Base-by-base conservation (phyloP, 2,797 vertebrate genomes). In the Scolopax rusticola region DNA sequence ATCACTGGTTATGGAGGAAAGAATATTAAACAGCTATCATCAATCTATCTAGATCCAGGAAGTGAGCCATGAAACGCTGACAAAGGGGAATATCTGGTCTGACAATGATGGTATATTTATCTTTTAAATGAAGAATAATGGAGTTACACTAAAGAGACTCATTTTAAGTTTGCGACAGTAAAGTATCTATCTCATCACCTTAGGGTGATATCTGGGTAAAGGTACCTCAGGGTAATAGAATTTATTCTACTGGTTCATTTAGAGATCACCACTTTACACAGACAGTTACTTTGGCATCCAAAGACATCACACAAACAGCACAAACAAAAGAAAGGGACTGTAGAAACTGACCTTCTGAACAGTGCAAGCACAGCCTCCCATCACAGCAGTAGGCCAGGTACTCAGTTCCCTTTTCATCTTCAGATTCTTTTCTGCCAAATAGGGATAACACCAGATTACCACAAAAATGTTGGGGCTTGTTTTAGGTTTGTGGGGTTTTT, bases 101-200 rank as follows among this genome's bases (percentile, higher is more conserved):
- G 90, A 93, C 90, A 95, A 83, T 71, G 83, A 89, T 2, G 0
- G 91, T 79, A 47, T 95, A 97, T 97, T 97, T 97, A 93, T 96
- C 94, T 97, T 93, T 90, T 83, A 95, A 96, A 97, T 91, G 41
- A 97, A 95, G 90, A 96, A 59, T 90, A 93, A 97, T 95, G 60
- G 71, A 95, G 85, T 92, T 91, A 95, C 53, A 70, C 83, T 61
- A 91, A 73, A 90, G 59, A 95, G 77, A 90, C 56, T 94, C 47
- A 40, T 90, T 95, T 93, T 87, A 94, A 90, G 80, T 89, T 90
- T 71, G 51, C 78, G 95, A 69, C 32, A 64, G 54, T 63, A 12
- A 85, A 80, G 40, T 36, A 88, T 75, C 70, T 73, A 48, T 87
- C 88, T 84, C 45, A 40, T 68, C 90, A 90, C 84, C 81, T 83